phyloP scores from a whole-genome alignment of 2,797 vertebrate species.

The Bucorvus abyssinicus region DNA sequence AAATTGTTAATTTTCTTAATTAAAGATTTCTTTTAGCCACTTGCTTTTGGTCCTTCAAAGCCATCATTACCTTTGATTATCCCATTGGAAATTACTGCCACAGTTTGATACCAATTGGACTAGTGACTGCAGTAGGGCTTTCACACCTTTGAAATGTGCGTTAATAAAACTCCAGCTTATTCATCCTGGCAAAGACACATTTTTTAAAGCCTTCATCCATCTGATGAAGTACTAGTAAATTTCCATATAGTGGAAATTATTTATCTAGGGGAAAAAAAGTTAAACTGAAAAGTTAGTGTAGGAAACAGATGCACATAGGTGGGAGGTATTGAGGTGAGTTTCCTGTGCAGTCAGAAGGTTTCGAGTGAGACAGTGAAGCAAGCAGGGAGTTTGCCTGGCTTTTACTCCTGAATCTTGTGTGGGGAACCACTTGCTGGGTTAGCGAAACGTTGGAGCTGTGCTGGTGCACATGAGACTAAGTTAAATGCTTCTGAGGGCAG shows the following conservation, averaged over 20 bases:
- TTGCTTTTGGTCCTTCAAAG: background rate
- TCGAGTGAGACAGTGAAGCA: background rate
- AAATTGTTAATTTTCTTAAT: background rate
- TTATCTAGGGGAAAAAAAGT: background rate
- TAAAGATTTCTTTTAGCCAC: background rate
- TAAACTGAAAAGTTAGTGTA: background rate
- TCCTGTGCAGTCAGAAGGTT: background rate
- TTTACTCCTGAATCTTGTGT: background rate
- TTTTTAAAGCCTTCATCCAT: background rate
- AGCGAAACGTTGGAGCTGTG: background rate
- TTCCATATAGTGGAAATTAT: background rate
- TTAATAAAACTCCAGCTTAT: background rate
- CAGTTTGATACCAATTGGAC: background rate
- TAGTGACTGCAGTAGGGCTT: background rate
- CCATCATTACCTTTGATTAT: background rate
- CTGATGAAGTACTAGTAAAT: background rate
- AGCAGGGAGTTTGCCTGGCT: background rate
- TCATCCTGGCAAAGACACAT: background rate
- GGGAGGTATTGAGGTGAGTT: background rate
- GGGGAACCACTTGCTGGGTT: fast-evolving
- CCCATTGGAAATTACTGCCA: background rate
- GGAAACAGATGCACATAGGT: background rate
- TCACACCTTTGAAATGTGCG: background rate
- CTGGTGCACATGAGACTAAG: background rate
- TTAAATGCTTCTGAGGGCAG: background rate